A percentile compares a stretch with the other conserved stretches of the same genome.
Evolutionary conservation across 2,888 invertebrate species (phyloP).

Genomic region (Apamea crenata): DNA sequence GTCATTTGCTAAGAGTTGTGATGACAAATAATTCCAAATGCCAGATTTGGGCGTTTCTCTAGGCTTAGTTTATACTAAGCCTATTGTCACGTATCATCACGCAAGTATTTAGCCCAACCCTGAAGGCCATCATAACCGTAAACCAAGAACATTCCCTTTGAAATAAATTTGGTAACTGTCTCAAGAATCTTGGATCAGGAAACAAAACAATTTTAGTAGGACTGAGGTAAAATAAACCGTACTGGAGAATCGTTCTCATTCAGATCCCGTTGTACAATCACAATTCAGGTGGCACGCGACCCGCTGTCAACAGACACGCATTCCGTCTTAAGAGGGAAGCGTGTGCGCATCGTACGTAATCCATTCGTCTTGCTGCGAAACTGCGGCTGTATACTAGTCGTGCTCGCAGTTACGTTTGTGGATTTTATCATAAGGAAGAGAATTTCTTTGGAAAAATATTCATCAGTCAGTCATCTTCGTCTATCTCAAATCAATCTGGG

Average conservation of each 20-base stretch:
- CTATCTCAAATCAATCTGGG: not conserved
- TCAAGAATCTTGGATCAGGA: not conserved
- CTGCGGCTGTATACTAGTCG: slow-evolving; percentile 25
- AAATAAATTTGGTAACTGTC: slow-evolving; percentile 24
- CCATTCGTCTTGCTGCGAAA: slow-evolving; percentile 68
- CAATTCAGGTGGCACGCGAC: slow-evolving; percentile 81
- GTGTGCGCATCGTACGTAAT: slow-evolving; percentile 66
- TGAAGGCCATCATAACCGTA: not conserved
- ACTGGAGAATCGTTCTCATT: slow-evolving; percentile 69
- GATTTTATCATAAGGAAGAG: slow-evolving; percentile 7
- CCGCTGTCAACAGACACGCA: slow-evolving; percentile 80
- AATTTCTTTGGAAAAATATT: not conserved
- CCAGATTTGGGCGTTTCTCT: slow-evolving; percentile 7
- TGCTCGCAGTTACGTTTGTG: slow-evolving; percentile 15
- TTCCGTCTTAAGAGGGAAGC: slow-evolving; percentile 78
- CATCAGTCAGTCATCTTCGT: not conserved
- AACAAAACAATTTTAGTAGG: slow-evolving; percentile 38
- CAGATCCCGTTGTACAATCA: slow-evolving; percentile 82
- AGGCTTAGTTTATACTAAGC: not conserved
- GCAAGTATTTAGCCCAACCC: not conserved
- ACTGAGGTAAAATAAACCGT: slow-evolving; percentile 56
- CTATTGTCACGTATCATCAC: slow-evolving; percentile 5
- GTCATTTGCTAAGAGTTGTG: not conserved
- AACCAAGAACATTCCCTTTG: not conserved
- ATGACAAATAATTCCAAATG: not conserved